Evolutionary conservation across 2,113 vertebrate genomes (phyloP).

Genomic region (Etheostoma spectabile): DNA sequence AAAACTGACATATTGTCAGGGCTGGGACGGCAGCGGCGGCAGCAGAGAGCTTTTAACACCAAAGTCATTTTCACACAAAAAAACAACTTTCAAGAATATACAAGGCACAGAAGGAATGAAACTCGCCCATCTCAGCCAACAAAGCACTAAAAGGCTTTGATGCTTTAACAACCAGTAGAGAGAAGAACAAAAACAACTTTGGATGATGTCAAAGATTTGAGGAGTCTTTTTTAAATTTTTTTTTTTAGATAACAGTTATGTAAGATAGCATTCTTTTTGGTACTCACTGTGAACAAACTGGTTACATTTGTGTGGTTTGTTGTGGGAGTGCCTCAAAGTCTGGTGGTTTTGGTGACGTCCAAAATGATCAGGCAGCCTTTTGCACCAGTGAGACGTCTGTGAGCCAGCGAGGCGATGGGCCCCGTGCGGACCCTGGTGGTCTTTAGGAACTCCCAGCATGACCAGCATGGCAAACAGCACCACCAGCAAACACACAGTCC

Average conservation of each 20-base stretch:
- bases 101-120: constrained; percentile 24
- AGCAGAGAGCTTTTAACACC: constrained; percentile 59
- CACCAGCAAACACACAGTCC: constrained; percentile 55
- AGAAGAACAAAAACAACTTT: constrained; percentile 33
- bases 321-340: constrained; percentile 52
- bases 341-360: constrained; percentile 47
- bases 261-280: constrained; percentile 3
- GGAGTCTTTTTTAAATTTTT: neutral
- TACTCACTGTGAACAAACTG: constrained; percentile 79
- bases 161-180: constrained; percentile 26
- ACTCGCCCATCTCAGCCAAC: neutral
- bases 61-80: constrained; percentile 38
- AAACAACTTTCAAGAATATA: constrained; percentile 43
- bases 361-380: constrained; percentile 40
- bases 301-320: constrained; percentile 72
- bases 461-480: constrained; percentile 68
- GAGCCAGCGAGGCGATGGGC: constrained; percentile 32
- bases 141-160: constrained; percentile 24
- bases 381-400: constrained; percentile 67
- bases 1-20: constrained; percentile 48
- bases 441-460: constrained; percentile 72
- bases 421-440: constrained; percentile 51
- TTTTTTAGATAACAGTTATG: neutral
- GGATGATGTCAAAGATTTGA: constrained; percentile 5
- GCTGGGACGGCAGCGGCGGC: constrained; percentile 37